phyloP scores from a whole-genome alignment of 2,113 vertebrate genomes.

The Psammodynastes pulverulentus region DNA sequence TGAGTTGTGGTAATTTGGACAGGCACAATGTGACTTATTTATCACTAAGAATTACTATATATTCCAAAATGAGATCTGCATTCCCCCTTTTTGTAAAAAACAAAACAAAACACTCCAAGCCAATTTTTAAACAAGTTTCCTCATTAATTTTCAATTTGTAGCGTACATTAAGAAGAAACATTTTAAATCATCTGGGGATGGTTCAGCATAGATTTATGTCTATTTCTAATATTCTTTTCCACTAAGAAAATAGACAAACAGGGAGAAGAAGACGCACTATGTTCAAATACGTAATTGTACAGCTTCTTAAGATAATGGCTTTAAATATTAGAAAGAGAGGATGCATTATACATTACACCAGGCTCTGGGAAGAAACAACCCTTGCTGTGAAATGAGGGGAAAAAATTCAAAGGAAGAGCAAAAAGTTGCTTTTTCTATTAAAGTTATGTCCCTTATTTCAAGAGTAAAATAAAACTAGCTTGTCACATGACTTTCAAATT shows the following conservation, averaged over 20 bases:
- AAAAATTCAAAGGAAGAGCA: background rate
- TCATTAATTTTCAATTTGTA: constrained; percentile 67
- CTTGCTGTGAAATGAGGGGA: background rate
- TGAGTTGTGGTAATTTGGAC: constrained; percentile 52
- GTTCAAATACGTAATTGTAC: background rate
- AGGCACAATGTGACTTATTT: constrained; percentile 50
- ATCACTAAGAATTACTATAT: constrained; percentile 41
- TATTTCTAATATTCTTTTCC: constrained; percentile 56
- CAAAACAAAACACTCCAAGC: constrained; percentile 40
- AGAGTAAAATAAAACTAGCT: background rate
- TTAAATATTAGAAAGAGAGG: constrained; percentile 1
- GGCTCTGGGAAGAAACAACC: background rate
- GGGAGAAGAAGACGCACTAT: constrained; percentile 31
- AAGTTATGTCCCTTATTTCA: background rate
- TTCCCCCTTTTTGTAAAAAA: constrained; percentile 36
- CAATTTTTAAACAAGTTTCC: constrained; percentile 60
- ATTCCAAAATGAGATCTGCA: constrained; percentile 48
- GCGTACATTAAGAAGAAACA: constrained; percentile 38
- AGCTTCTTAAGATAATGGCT: constrained; percentile 8
- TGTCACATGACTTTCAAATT: background rate
- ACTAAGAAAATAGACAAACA: constrained; percentile 41
- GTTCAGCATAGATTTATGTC: constrained; percentile 48
- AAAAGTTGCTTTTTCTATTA: background rate
- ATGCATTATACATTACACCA: background rate
- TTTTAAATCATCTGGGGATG: constrained; percentile 50